These are phyloP conservation scores for Encarsia formosa DNA, from an alignment of 2,888 invertebrate genomes.

Conservation along the genomic window DNA sequence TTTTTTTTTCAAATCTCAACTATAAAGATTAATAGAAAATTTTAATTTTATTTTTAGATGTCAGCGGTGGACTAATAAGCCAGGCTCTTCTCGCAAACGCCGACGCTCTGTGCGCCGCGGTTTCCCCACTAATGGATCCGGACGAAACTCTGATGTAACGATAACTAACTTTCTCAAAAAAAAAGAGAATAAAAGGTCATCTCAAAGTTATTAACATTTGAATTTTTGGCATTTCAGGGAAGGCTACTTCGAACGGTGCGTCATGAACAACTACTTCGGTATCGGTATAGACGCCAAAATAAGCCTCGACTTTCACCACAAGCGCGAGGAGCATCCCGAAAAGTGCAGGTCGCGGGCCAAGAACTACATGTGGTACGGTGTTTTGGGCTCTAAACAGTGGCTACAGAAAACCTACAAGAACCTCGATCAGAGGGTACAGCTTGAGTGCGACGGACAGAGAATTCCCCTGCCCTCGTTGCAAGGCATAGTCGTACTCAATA, in stretches of 20 bases:
- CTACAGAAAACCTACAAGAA: slow-evolving; percentile 92
- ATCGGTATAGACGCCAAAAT: slow-evolving; percentile 98
- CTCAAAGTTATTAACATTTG: slow-evolving; percentile 1
- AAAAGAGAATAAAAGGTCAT: too few relatives aligned
- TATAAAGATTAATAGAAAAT: neutral
- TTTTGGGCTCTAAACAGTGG: slow-evolving; percentile 74
- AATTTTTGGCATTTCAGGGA: slow-evolving; percentile 57
- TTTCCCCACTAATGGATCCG: slow-evolving; percentile 91
- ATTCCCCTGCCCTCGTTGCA: slow-evolving; percentile 94
- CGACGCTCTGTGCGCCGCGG: slow-evolving; percentile 92
- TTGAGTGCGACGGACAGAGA: slow-evolving; percentile 94
- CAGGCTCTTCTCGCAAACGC: slow-evolving; percentile 94
- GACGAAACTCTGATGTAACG: slow-evolving; percentile 72
- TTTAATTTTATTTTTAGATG: slow-evolving; percentile 51
- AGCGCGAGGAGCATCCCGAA: slow-evolving; percentile 94
- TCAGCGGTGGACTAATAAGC: slow-evolving; percentile 82
- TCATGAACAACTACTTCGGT: slow-evolving; percentile 99
- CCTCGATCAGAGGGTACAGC: slow-evolving; percentile 87
- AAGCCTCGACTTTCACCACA: slow-evolving; percentile 93
- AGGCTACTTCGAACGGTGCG: slow-evolving; percentile 88
- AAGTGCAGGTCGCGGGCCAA: slow-evolving; percentile 91
- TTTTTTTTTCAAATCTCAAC: neutral
- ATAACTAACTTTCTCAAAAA: slow-evolving; percentile 1
- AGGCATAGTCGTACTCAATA: slow-evolving; percentile 95
- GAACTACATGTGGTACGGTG: slow-evolving; percentile 94